Evolutionary conservation across 2,113 vertebrate genomes (phyloP).

Genomic region (Pithys albifrons): DNA sequence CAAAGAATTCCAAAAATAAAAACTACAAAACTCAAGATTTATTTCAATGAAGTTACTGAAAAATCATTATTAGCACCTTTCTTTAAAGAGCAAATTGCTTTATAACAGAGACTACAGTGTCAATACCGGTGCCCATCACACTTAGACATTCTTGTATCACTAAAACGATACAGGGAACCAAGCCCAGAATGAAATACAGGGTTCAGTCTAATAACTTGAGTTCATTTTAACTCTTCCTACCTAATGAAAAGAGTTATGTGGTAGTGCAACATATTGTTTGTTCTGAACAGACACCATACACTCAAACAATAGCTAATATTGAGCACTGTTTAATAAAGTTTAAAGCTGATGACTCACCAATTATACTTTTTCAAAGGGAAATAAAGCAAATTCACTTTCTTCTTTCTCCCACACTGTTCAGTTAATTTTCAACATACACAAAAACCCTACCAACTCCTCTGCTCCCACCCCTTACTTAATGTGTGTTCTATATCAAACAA

Average conservation of each 20-base stretch:
- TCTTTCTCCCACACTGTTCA: neutral
- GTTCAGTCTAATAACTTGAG: neutral
- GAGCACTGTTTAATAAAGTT: neutral
- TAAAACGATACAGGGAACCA: neutral
- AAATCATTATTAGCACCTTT: neutral
- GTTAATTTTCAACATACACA: neutral
- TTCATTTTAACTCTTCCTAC: neutral
- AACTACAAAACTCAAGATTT: neutral
- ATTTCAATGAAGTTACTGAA: neutral
- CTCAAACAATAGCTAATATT: neutral
- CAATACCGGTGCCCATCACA: neutral
- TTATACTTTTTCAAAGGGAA: neutral
- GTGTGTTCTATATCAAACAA: neutral
- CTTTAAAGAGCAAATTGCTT: neutral
- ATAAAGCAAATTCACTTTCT: neutral
- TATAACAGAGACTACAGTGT: neutral
- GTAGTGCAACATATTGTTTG: neutral
- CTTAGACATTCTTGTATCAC: neutral
- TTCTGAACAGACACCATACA: neutral
- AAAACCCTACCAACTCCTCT: neutral
- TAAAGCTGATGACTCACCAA: neutral
- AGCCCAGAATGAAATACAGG: neutral
- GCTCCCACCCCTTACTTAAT: neutral
- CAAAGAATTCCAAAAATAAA: neutral
- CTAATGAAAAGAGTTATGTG: neutral